These are phyloP conservation scores for Cherax destructor DNA, from an alignment of 1,140 invertebrate genomes.

Conservation along the genomic window DNA sequence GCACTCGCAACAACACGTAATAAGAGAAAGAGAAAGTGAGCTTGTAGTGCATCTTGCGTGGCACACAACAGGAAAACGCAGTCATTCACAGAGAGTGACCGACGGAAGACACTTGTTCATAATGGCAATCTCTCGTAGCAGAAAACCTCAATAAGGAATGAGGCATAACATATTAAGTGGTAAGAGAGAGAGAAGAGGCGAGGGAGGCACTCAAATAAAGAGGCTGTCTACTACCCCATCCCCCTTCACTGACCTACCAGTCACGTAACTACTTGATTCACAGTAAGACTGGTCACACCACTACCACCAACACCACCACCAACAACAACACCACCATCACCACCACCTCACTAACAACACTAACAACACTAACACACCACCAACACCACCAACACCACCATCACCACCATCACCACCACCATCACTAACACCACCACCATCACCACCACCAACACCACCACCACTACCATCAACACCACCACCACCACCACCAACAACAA, in stretches of 20 bases:
- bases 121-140: conserved; percentile 57
- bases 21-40: conserved; percentile 48
- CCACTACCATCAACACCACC: no score
- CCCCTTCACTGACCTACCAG: not conserved
- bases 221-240: no score
- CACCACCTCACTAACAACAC: no score
- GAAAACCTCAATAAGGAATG: conserved; percentile 57
- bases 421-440: no score
- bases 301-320: no score
- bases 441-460: no score
- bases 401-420: no score
- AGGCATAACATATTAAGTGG: conserved; percentile 37
- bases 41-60: not conserved
- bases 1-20: not conserved
- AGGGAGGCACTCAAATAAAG: no score
- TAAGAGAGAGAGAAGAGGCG: not conserved
- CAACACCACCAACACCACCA: no score
- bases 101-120: conserved; percentile 60
- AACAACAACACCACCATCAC: no score
- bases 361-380: no score
- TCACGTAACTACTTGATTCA: not conserved
- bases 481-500: no score
- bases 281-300: not conserved
- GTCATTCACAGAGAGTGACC: conserved; percentile 57
- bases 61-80: conserved; percentile 35